Conservation (phyloP, 2,797 vertebrate species). For the Platyrinchus mystaceus region DNA sequence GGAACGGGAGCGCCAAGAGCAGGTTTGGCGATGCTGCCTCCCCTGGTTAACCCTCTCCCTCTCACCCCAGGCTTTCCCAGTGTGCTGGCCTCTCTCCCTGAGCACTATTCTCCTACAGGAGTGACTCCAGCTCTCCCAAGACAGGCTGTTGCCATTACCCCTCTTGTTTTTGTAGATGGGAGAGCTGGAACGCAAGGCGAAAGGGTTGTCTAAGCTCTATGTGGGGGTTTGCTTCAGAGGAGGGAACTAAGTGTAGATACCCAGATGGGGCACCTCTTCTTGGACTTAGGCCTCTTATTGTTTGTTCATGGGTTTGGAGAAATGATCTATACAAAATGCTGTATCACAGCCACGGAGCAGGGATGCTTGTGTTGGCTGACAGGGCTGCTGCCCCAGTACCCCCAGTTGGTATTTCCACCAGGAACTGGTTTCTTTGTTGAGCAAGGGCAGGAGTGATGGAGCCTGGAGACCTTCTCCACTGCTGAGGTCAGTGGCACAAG, state of each 20-base stretch:
- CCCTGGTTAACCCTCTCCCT: background rate
- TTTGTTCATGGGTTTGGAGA: background rate
- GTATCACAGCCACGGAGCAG: background rate
- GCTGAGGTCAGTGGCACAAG: background rate
- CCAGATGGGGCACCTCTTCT: background rate
- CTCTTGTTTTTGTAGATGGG: background rate
- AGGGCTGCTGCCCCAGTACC: accelerated
- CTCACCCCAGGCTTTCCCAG: background rate
- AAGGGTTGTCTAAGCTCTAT: background rate
- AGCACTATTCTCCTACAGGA: background rate
- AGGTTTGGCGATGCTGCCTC: slow-evolving; percentile 74
- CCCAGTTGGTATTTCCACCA: background rate
- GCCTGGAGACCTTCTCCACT: background rate
- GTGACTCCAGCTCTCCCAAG: accelerated
- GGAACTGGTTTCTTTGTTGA: background rate
- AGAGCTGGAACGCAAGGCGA: background rate
- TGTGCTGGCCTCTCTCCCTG: accelerated
- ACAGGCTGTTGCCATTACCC: background rate
- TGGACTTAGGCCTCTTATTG: background rate
- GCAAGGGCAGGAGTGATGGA: background rate
- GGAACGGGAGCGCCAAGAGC: slow-evolving; percentile 96
- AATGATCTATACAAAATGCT: background rate
- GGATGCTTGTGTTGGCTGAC: background rate
- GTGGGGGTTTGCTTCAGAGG: background rate
- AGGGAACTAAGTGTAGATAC: background rate